A percentile compares a stretch with the other conserved stretches of the same genome.
phyloP scores from a whole-genome alignment of 2,888 invertebrate species.

The Nemotelus nigrinus region DNA sequence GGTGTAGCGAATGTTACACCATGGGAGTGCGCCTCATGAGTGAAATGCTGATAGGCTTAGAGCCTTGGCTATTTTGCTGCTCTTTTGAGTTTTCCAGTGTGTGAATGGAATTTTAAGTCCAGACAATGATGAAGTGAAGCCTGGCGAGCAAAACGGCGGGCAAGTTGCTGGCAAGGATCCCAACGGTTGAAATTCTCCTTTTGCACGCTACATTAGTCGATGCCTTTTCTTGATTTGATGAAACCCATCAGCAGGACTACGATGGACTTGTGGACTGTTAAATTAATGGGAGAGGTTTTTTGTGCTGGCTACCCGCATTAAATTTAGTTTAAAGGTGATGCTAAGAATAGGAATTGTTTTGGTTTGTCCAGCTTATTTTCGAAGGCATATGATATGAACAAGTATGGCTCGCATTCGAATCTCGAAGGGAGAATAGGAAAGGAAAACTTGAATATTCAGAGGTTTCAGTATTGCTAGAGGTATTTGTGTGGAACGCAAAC shows the following conservation, averaged over 20 bases:
- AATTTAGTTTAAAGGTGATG: conserved; percentile 21
- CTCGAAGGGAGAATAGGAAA: too few relatives aligned
- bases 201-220: conserved; percentile 31
- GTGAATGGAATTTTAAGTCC: conserved; percentile 42
- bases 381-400: not conserved
- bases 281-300: conserved; percentile 38
- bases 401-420: not conserved
- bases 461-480: too few relatives aligned
- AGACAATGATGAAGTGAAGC: conserved; percentile 32
- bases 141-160: not conserved
- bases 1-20: conserved; percentile 2
- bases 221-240: conserved; percentile 23
- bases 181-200: not conserved
- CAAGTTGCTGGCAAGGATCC: not conserved
- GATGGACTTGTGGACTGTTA: conserved; percentile 33
- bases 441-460: too few relatives aligned
- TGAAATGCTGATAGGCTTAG: conserved; percentile 33
- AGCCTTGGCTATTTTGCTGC: conserved; percentile 14
- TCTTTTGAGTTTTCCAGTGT: conserved; percentile 39
- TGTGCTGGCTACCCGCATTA: not conserved
- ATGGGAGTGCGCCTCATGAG: conserved; percentile 4
- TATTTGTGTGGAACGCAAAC: too few relatives aligned
- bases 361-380: too few relatives aligned
- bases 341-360: conserved; percentile 16
- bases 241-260: conserved; percentile 35